Base-by-base conservation (phyloP, 2,797 vertebrate species). In the Cyprinella venusta region DNA sequence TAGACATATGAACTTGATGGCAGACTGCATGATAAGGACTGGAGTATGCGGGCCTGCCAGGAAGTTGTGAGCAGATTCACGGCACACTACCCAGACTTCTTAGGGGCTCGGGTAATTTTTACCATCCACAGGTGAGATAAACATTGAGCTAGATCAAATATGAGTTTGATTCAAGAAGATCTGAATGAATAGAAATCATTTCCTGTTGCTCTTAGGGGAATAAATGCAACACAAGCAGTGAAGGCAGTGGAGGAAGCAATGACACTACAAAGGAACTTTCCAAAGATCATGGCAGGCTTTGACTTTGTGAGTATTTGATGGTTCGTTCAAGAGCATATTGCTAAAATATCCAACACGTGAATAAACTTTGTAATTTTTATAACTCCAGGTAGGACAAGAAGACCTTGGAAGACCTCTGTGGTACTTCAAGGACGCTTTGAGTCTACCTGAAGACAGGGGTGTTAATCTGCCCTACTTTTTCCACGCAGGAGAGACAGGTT, bases 401-500 rank as follows among this genome's bases (percentile, higher is more conserved):
- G 97, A 98, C 74, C 88, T 63, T 1, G 97, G 98, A 63, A 88
- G 91, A 72, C 92, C 96, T 7, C 88, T 99, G 50, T 96, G 95
- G 93, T 92, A 96, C 42, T 94, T 97, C 87, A 94, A 89, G 87
- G 94, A 97, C 1, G 96, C 92, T 48, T 88, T 98, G 88, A 94
- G 89, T 9, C 86, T 96, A 70, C 97, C 97, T 0, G 88, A 76
- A 65, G 85, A 93, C 24, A 87, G 30, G 76, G 95, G 95, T 0
- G 26, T 94, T 70, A 61, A 87, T 0, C 92, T 98, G 78, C 95
- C 96, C 0, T 99, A 94, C 90, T 98, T 96, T 83, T 98, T 98
- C 89, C 97, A 98, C 1, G 97, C 97, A 36, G 97, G 97, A 71
- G 97, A 98, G 89, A 98, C 97, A 0, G 89, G 97, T 98, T 92